Evolutionary conservation across 2,113 vertebrate genomes (phyloP).

Genomic region (Tragelaphus buxtoni): DNA sequence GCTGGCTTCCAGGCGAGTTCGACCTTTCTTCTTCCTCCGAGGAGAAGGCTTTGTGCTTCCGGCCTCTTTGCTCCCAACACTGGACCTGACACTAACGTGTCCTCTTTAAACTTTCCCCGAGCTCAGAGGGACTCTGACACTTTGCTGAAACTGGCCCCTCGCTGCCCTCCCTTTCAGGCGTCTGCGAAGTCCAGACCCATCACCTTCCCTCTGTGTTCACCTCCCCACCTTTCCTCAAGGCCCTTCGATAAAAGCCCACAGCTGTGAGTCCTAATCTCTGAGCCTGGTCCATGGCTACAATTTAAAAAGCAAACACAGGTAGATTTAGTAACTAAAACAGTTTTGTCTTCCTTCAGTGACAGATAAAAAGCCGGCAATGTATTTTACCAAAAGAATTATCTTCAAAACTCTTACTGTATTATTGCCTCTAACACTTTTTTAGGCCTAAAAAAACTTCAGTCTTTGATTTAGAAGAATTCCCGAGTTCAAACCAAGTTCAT

Average conservation of each 20-base stretch:
- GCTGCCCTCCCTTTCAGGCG: neutral
- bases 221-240: accelerated
- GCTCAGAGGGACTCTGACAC: neutral
- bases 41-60: neutral
- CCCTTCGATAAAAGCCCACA: neutral
- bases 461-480: neutral
- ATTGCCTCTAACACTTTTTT: neutral
- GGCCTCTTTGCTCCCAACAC: neutral
- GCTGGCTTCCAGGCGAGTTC: accelerated
- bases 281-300: neutral
- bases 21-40: neutral
- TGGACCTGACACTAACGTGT: neutral
- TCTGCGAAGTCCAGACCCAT: neutral
- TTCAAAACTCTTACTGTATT: neutral
- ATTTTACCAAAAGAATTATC: neutral
- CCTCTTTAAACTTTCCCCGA: neutral
- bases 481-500: neutral
- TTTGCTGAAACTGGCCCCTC: neutral
- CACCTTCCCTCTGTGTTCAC: neutral
- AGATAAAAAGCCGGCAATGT: neutral
- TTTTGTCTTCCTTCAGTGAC: neutral
- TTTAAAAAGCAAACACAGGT: neutral
- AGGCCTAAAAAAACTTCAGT: neutral
- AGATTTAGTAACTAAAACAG: neutral
- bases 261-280: neutral